Evolutionary conservation across 2,888 invertebrate genomes (phyloP), one percentile per base, ranked within the genome.

Genomic region (Altica lythri): DNA sequence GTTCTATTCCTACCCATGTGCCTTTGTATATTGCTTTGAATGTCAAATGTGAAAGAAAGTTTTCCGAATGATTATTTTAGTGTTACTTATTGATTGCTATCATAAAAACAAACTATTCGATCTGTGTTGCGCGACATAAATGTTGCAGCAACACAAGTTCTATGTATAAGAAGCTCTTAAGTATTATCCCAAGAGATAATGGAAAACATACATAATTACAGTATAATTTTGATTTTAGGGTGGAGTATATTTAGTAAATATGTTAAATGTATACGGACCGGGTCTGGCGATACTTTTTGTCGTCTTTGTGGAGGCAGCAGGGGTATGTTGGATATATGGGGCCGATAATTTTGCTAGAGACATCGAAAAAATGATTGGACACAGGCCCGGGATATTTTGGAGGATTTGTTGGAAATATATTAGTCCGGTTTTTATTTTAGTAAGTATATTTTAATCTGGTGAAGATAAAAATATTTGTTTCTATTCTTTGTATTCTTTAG

Each of bases 251-350:
- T 81, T 94, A 68, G 91, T 94, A 17, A 90, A 92, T 69, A 82
- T 94, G 64, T 80, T 94, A 55, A 93, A 92, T 77, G 88, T 89
- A 14, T 94, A 92, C 73, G 92, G 93, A 0, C 92, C 93, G 0
- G 90, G 91, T 0, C 79, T 92, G 67, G 89, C 94, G 17, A 90
- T 94, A 57, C 79, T 94, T 37, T 93, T 93, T 77, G 91, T 94
- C 62, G 93, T 94, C 34, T 93, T 94, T 72, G 90, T 94, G 52
- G 94, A 94, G 75, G 89, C 92, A 0, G 89, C 91, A 0, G 93
- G 92, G 0, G 90, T 94, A 1, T 90, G 89, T 76, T 94, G 92
- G 92, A 84, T 93, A 66, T 94, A 94, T 72, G 93, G 91, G 1
- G 90, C 89, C 0, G 86, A 88, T 65, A 81, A 87, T 54, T 91